These are phyloP conservation scores for Zophobas morio DNA, from an alignment of 1,140 invertebrate species.

Conservation along the genomic window DNA sequence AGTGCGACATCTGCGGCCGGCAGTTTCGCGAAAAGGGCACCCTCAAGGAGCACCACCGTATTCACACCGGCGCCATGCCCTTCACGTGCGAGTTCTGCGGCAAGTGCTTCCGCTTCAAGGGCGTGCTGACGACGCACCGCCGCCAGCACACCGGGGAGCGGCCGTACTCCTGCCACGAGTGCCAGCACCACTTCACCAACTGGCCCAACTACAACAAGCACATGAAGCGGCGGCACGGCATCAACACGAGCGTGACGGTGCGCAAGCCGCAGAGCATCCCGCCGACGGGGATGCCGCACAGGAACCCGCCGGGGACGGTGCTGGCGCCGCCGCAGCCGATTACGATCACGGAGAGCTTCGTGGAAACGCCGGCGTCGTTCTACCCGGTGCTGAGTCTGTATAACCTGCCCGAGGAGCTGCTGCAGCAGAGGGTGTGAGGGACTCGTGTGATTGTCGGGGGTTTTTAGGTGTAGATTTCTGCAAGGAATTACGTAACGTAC, in stretches of 20 bases:
- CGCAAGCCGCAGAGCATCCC: constrained; percentile 65
- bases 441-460: background rate
- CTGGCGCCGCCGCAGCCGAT: constrained; percentile 61
- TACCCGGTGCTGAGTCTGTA: constrained; percentile 64
- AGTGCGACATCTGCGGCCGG: constrained; percentile 81
- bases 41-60: constrained; percentile 74
- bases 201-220: constrained; percentile 86
- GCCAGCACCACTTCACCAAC: constrained; percentile 81
- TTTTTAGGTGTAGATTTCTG: background rate
- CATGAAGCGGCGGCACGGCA: constrained; percentile 79
- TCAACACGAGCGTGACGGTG: constrained; percentile 69
- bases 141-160: constrained; percentile 76
- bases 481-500: too few species aligned
- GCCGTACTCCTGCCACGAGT: constrained; percentile 74
- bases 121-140: constrained; percentile 77
- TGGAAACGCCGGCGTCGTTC: constrained; percentile 53
- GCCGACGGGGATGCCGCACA: constrained; percentile 65
- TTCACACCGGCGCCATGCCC: constrained; percentile 91
- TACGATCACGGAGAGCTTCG: constrained; percentile 50
- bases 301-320: constrained; percentile 66
- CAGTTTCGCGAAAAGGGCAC: constrained; percentile 78
- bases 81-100: constrained; percentile 81
- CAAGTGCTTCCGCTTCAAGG: constrained; percentile 80
- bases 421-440: constrained; percentile 53
- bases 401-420: constrained; percentile 62